Evolutionary conservation across 1,140 invertebrate species (phyloP), one percentile per base, ranked within the genome.

Genomic region (Pogonus chalceus): DNA sequence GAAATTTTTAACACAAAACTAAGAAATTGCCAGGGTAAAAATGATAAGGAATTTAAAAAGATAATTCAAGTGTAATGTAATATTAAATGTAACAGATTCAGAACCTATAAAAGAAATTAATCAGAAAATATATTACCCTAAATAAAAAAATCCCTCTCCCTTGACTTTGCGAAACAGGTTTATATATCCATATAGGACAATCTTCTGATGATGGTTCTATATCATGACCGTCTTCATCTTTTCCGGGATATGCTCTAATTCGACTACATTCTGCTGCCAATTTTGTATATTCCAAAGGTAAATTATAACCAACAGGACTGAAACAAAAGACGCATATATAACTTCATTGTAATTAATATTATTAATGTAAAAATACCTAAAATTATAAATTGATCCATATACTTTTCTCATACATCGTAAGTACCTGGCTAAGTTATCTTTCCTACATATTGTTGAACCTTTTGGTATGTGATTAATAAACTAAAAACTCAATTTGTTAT

Each of bases 381-480:
- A 90, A 65, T 90, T 85, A 62, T 87, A 92, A 56, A 89, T 82
- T 7, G 79, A 76, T 22, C 88, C 88, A 61, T 90, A 86, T 20
- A 88, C 78, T 61, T 83, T 84, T 63, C 79, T 82, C 88, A 91
- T 90, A 56, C 85, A 85, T 56, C 85, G 81, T 22, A 92, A 69
- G 59, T 87, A 80, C 46, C 89, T 70, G 1, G 87, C 83, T 35
- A 92, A 73, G 60, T 81, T 83, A 62, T 92, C 88, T 64, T 92
- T 92, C 43, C 81, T 76, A 58, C 88, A 90, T 61, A 92, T 88
- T 0, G 82, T 81, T 23, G 84, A 84, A 14, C 84, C 85, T 67
- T 88, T 86, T 1, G 88, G 87, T 63, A 90, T 88, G 62, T 90
- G 87, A 67, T 92, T 92, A 57, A 89, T 81, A 52, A 85, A 86